Base-by-base conservation (phyloP, 2,113 vertebrate species). In the Corythoichthys haematopterus region DNA sequence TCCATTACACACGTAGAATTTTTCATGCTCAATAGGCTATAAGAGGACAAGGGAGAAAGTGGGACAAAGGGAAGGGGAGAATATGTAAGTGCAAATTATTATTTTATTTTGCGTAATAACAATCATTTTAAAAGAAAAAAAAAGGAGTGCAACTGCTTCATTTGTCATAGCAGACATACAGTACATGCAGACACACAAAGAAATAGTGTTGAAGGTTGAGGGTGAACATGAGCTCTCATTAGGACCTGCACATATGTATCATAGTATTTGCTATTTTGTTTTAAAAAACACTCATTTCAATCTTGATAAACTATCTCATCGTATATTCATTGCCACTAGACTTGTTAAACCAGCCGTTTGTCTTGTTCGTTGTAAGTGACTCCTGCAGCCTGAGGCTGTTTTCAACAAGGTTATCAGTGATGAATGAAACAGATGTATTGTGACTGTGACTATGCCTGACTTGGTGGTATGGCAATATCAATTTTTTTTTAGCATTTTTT, bases 141-240 rank as follows among this genome's bases (percentile, higher is more conserved):
- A 28, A 28, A 28, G 20, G 76, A 83, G 73, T 67, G 59, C 60
- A 78, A 69, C 73, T 77, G 72, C 60, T 67, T 67, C 46, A 71
- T 63, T 69, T 64, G 68, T 50, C 53, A 62, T 28, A 28, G 20
- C 2, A 69, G 16, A 67, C 59, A 28, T 28, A 28, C 20, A 28
- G 35, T 46, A 68, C 47, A 51, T 48, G 28, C 64, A 65, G 37
- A 57, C 65, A 59, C 52, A 45, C 47, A 71, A 56, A 70, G 51
- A 70, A 52, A 35, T 69, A 36, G 36, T 73, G 67, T 66, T 72
- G 2, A 10, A 50, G 76, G 71, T 62, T 79, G 72, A 37, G 33
- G 6, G 37, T 65, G 74, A 84, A 64, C 36, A 15, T 65, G 3
- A 10, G 28, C 46, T 65, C 40, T 73, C 40, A 35, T 20, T 63